Base-by-base conservation (phyloP, 2,888 invertebrate species). In the Ametastegia equiseti region DNA sequence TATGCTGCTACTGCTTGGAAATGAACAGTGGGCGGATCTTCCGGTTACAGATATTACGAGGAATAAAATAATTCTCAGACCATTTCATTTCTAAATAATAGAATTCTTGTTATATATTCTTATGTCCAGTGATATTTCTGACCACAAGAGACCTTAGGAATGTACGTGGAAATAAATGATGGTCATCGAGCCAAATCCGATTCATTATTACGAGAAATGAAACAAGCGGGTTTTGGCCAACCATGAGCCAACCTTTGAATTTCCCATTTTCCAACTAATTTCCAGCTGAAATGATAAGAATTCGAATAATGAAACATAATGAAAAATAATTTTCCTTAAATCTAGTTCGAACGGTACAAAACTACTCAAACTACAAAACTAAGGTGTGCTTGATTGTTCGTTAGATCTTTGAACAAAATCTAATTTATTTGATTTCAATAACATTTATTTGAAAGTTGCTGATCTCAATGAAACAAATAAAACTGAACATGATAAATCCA, bases 1-100 rank as follows among this genome's bases (percentile, higher is more conserved):
- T n/a, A n/a, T n/a, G n/a, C n/a, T n/a, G n/a, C n/a, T n/a, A 4
- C 39, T 75, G 36, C 75, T 75, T 36, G 50, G 54, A 75, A 75
- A 36, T 54, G 7, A 75, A 54, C 54, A 19, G 23, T 75, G 54
- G 54, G 54, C 54, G 75, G 54, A 36, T 75, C 33, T 75, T 54
- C 75, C 75, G 50, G 75, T 54, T n/a, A 36, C 23, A 54, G 13
- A 36, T 36, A 54, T 54, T 19, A 75, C 36, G 13, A 15, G 30
- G 19, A 54, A 54, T 36, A n/a, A 19, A 13, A n/a, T n/a, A 19
- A 19, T 54, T 75, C 5, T 23, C 23, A 27, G 54, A 50, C 71
- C 13, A 54, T 54, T 54, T 19, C 11, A 33, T 19, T 19, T 54
- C 36, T 13, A 9, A 15, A 23, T 27, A 33, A 54, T n/a, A 23